Conservation (phyloP, 2,113 vertebrate genomes). For the Neopipo cinnamomea region DNA sequence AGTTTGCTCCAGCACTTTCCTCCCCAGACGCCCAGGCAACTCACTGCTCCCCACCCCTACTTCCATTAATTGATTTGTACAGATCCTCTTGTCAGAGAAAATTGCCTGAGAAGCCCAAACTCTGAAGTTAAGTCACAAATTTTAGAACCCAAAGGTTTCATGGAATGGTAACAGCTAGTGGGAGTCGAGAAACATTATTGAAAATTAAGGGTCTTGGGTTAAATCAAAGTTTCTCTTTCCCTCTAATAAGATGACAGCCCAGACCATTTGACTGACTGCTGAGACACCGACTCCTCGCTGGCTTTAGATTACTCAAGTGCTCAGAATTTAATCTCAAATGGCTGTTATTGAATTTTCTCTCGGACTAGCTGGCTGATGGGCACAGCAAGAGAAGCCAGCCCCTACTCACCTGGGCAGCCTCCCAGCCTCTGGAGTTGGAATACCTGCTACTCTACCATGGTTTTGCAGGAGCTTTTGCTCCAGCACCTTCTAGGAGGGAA, state of each 20-base stretch:
- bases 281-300: conserved; percentile 56
- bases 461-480: not conserved
- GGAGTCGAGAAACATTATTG: not conserved
- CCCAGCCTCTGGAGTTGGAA: not conserved
- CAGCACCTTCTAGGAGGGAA: not conserved
- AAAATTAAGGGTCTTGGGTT: conserved; percentile 66
- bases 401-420: not conserved
- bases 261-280: conserved; percentile 60
- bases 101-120: conserved; percentile 2
- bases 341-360: conserved; percentile 31
- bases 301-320: conserved; percentile 63
- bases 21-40: not conserved
- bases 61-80: conserved; percentile 30
- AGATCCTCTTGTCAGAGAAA: not conserved
- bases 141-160: not conserved
- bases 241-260: conserved; percentile 64
- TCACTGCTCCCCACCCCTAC: not conserved
- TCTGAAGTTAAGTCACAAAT: not conserved
- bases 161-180: not conserved
- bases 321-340: conserved; percentile 66
- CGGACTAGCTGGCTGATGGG: not conserved
- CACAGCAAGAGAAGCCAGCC: not conserved
- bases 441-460: rapidly evolving
- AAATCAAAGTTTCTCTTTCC: conserved; percentile 68
- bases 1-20: not conserved